Evolutionary conservation across 2,888 invertebrate genomes (phyloP).

Genomic region (Galeopsomyia nigrocyanea): DNA sequence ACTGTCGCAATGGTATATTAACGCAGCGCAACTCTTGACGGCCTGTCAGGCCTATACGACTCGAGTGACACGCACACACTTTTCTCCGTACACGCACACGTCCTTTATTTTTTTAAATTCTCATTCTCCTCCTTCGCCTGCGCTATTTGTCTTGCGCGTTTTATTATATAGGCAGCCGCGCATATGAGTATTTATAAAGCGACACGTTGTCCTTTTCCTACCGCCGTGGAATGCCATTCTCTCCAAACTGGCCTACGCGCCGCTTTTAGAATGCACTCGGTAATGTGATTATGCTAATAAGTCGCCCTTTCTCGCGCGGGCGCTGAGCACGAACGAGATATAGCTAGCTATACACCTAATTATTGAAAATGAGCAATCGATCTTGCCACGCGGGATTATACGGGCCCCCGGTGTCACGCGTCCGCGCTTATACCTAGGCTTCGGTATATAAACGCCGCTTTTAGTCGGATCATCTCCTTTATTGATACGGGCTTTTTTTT

Average conservation of each 20-base stretch:
- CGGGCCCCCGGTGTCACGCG: conserved; percentile 12
- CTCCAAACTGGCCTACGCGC: conserved; percentile 50
- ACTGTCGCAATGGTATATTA: conserved; percentile 31
- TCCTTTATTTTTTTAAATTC: not conserved
- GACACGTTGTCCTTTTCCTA: conserved; percentile 33
- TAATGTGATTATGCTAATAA: conserved; percentile 63
- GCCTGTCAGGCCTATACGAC: too few species aligned
- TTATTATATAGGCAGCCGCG: not conserved
- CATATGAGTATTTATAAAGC: not conserved
- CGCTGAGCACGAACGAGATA: conserved; percentile 24
- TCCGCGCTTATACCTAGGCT: not conserved
- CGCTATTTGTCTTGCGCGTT: conserved; percentile 24
- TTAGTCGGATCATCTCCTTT: not conserved
- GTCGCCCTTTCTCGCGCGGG: not conserved
- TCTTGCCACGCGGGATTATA: conserved; percentile 51
- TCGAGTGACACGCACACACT: too few species aligned
- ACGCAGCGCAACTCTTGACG: not conserved
- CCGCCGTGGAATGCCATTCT: conserved; percentile 54
- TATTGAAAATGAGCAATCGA: conserved; percentile 58
- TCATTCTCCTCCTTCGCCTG: not conserved
- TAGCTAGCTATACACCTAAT: conserved; percentile 53
- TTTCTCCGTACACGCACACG: too few species aligned
- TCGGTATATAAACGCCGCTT: too few species aligned
- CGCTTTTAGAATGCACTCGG: conserved; percentile 49
- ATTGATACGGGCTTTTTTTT: conserved; percentile 15